Evolutionary conservation across 2,888 invertebrate genomes (phyloP).

Genomic region (Rosalia funebris): DNA sequence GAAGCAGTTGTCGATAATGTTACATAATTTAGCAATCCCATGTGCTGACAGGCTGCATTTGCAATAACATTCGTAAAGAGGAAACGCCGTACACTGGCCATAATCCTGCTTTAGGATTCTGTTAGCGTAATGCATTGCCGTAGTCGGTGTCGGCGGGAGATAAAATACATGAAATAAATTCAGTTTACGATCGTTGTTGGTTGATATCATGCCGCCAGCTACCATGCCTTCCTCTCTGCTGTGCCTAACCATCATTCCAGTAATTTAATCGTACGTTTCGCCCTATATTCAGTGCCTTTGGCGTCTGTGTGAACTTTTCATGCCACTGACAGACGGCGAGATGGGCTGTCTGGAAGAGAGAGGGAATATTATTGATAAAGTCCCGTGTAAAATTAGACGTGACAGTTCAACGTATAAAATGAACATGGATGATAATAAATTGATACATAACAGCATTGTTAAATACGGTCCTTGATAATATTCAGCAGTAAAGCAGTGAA

Average conservation of each 20-base stretch:
- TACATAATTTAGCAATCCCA: slow-evolving; percentile 8
- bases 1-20: slow-evolving; percentile 14
- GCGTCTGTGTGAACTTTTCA: neutral
- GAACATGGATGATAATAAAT: slow-evolving; percentile 10
- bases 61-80: slow-evolving; percentile 7
- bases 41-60: slow-evolving; percentile 6
- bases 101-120: slow-evolving; percentile 12
- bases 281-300: neutral
- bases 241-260: slow-evolving; percentile 7
- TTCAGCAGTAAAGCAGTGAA: slow-evolving; percentile 1
- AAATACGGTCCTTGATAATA: slow-evolving; percentile 1
- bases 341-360: slow-evolving; percentile 8
- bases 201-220: slow-evolving; percentile 7
- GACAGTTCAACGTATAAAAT: slow-evolving; percentile 13
- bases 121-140: slow-evolving; percentile 9
- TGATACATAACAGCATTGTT: slow-evolving; percentile 11
- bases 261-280: slow-evolving; percentile 11
- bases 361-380: slow-evolving; percentile 6
- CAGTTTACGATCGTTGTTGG: slow-evolving; percentile 12
- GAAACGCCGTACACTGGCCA: slow-evolving; percentile 7
- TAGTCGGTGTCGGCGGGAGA: slow-evolving; percentile 13
- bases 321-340: slow-evolving; percentile 9
- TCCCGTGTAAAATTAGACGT: slow-evolving; percentile 6
- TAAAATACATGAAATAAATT: slow-evolving; percentile 12
- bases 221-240: neutral